Evolutionary conservation across 35 echinoderm and acorn worm species (phyloP).

Genomic region (Heliocidaris tuberculata): DNA sequence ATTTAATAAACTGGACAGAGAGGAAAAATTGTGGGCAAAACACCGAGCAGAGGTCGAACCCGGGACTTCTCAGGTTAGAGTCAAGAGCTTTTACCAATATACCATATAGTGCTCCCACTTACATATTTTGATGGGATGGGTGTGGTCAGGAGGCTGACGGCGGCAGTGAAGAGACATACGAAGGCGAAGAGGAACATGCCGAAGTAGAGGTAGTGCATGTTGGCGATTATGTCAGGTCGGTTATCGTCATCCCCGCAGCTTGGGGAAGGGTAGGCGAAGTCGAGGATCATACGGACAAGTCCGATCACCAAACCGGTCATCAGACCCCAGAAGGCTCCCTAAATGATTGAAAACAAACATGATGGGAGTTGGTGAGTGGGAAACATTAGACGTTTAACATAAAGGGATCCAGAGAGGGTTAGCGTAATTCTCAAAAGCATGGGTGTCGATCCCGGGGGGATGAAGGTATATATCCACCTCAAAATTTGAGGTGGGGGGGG

Average conservation of each 20-base stretch:
- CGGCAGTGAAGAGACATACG: constrained; percentile 55
- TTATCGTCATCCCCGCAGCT: constrained; percentile 55
- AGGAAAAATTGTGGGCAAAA: no score
- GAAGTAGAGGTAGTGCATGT: constrained; percentile 89
- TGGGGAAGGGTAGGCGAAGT: constrained; percentile 66
- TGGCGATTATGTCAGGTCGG: constrained; percentile 55
- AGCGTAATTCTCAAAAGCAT: no score
- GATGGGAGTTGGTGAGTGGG: no score
- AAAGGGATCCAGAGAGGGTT: no score
- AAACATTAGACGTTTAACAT: no score
- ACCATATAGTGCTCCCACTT: background rate
- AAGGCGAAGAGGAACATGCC: constrained; percentile 73
- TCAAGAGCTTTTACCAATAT: no score
- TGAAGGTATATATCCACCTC: no score
- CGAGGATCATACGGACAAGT: constrained; percentile 70
- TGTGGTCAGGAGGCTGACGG: constrained; percentile 70
- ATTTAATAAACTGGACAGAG: no score
- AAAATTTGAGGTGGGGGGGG: no score
- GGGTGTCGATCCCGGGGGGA: no score
- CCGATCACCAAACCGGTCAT: constrained; percentile 71
- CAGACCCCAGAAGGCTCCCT: constrained; percentile 81
- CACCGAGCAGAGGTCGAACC: no score
- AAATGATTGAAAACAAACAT: background rate
- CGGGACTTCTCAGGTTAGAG: no score
- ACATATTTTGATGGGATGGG: constrained; percentile 66